phyloP scores from a whole-genome alignment of 2,113 vertebrate species.

The Actenoides hombroni region DNA sequence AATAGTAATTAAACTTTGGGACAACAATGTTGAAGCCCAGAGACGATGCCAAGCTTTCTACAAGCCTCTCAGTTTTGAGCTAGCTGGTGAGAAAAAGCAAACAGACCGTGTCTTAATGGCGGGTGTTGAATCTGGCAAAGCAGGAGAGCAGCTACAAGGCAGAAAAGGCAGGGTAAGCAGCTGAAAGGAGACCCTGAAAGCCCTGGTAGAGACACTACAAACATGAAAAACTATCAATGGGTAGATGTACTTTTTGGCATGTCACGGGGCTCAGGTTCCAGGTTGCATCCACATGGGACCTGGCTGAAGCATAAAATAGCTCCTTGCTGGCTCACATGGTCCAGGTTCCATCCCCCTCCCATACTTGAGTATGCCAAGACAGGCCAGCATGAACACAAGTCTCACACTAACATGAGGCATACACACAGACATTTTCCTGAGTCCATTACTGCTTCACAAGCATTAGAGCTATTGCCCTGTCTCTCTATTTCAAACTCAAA shows the following conservation, averaged over 20 bases:
- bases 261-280: not conserved
- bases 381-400: not conserved
- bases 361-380: not conserved
- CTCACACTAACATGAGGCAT: not conserved
- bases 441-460: not conserved
- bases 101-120: not conserved
- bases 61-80: not conserved
- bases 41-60: not conserved
- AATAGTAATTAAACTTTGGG: not conserved
- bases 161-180: not conserved
- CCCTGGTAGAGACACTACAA: not conserved
- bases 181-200: not conserved
- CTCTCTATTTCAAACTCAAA: not conserved
- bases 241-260: not conserved
- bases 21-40: not conserved
- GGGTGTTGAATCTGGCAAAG: not conserved
- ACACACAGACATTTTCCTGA: not conserved
- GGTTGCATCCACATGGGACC: not conserved
- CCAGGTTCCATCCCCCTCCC: accelerated
- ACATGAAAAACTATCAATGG: accelerated
- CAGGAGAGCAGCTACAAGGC: not conserved
- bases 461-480: not conserved
- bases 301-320: not conserved
- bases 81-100: not conserved
- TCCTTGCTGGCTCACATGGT: accelerated